Evolutionary conservation across 2,888 invertebrate genomes (phyloP), one percentile per base, ranked within the genome.

Genomic region (Lasioglossum morio): DNA sequence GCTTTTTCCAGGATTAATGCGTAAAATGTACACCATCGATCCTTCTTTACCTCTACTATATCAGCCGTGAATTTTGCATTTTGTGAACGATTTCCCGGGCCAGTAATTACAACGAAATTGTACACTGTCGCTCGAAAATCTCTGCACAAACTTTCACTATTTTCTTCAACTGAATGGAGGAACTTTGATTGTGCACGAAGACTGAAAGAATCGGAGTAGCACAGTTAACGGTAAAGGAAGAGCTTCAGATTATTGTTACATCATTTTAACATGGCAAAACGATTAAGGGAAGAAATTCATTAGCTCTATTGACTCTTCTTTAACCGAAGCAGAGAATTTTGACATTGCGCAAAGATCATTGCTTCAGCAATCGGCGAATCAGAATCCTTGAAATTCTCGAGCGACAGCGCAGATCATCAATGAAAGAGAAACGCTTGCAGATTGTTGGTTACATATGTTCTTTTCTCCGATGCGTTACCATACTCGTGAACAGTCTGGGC

Each of bases 401-500:
- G 53, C 23, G 23, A 53, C 53, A 23, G 23, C 8, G 23, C 23
- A 53, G 1, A 23, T 53, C 8, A 23, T 10, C 53, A 53, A 10
- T 3, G 53, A 23, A 53, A 53, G 53, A 23, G 53, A 53, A 23
- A 53, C 53, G 53, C 23, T 53, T 23, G 23, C 53, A 53, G 10
- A 23, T 53, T 53, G 53, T 53, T 53, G 23, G 23, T 53, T 53
- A 23, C 0, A 53, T 19, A 23, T 48, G 23, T 23, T 23, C 12
- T 53, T 10, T 10, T 53, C 10, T 27, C 27, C 23, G 19, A 34
- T 37, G 19, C 8, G 37, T 23, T 69, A 12, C 8, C 19, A 69
- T 34, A 34, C 23, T n/a, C 12, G 72, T 12, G 27, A 37, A 81
- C 30, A 89, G 89, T 46, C 81, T 94, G 48, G 93, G 94, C 72